Percentiles rank a stretch among this genome's conserved stretches.
These are phyloP conservation scores for Lingula anatina DNA, from an alignment of 2,888 invertebrate species.

Conservation along the genomic window DNA sequence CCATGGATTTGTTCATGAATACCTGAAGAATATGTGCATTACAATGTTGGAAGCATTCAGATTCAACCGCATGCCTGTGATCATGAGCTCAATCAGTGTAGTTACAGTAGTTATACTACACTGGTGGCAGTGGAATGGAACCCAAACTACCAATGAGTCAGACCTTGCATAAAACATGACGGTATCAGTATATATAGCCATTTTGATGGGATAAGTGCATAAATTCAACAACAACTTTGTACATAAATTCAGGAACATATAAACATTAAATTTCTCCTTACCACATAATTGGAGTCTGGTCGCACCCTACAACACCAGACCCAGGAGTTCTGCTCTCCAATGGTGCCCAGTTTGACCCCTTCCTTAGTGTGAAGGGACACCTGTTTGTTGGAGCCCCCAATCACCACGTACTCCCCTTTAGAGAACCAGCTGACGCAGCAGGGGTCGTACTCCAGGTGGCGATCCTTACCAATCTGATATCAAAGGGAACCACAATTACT, in stretches of 20 bases:
- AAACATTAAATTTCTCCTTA: too few species aligned
- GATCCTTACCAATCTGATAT: constrained; percentile 57
- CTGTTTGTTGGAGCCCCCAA: constrained; percentile 74
- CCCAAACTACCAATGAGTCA: too few species aligned
- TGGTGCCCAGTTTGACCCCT: constrained; percentile 69
- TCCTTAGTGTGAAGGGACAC: constrained; percentile 76
- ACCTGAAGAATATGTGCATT: not conserved
- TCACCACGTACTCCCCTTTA: constrained; percentile 72
- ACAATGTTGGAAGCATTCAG: too few species aligned
- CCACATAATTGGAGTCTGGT: constrained; percentile 69
- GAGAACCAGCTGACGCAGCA: constrained; percentile 69
- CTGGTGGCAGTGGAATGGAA: too few species aligned
- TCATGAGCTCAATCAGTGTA: too few species aligned
- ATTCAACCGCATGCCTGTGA: too few species aligned
- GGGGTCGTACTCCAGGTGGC: constrained; percentile 67
- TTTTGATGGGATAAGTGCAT: too few species aligned
- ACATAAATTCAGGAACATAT: too few species aligned
- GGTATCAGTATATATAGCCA: too few species aligned
- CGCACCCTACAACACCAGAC: constrained; percentile 79
- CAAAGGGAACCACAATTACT: constrained; percentile 2
- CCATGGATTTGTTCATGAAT: constrained; percentile 1
- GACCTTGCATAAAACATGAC: too few species aligned
- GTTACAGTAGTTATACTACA: too few species aligned
- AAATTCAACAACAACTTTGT: too few species aligned
- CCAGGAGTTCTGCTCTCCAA: constrained; percentile 78